phyloP scores from a whole-genome alignment of 2,888 invertebrate genomes.

The Polia nebulosa region DNA sequence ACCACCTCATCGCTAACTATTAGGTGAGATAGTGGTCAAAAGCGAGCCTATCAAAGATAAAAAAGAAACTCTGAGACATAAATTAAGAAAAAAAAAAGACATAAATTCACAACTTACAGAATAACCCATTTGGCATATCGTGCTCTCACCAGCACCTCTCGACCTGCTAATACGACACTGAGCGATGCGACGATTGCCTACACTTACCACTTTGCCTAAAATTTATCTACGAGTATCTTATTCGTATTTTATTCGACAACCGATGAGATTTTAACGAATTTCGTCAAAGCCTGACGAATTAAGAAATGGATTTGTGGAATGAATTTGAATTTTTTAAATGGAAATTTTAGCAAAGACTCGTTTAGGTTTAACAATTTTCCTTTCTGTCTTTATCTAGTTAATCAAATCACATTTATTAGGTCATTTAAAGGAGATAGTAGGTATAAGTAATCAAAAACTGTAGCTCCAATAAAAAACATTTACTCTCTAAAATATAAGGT shows the following conservation, averaged over 20 bases:
- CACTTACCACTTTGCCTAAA: slow-evolving; percentile 60
- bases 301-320: slow-evolving; percentile 41
- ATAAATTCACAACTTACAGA: slow-evolving; percentile 20
- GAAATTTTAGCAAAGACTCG: background rate
- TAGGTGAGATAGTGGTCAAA: too few relatives aligned
- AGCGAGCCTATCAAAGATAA: too few relatives aligned
- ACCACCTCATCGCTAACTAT: too few relatives aligned
- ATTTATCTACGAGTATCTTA: slow-evolving; percentile 64
- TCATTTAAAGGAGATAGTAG: background rate
- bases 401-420: background rate
- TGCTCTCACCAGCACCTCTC: slow-evolving; percentile 67
- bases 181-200: slow-evolving; percentile 72
- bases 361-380: slow-evolving; percentile 1
- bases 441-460: too few relatives aligned
- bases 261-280: slow-evolving; percentile 59
- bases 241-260: slow-evolving; percentile 56
- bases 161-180: slow-evolving; percentile 72
- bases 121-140: slow-evolving; percentile 35
- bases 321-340: slow-evolving; percentile 39
- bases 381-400: slow-evolving; percentile 16
- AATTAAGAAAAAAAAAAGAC: background rate
- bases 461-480: too few relatives aligned
- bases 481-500: too few relatives aligned
- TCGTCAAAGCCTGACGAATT: slow-evolving; percentile 43
- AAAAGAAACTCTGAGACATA: too few relatives aligned